Evolutionary conservation across 2,888 invertebrate species (phyloP), one percentile per base, ranked within the genome.

Genomic region (Oscheius myriophilus): DNA sequence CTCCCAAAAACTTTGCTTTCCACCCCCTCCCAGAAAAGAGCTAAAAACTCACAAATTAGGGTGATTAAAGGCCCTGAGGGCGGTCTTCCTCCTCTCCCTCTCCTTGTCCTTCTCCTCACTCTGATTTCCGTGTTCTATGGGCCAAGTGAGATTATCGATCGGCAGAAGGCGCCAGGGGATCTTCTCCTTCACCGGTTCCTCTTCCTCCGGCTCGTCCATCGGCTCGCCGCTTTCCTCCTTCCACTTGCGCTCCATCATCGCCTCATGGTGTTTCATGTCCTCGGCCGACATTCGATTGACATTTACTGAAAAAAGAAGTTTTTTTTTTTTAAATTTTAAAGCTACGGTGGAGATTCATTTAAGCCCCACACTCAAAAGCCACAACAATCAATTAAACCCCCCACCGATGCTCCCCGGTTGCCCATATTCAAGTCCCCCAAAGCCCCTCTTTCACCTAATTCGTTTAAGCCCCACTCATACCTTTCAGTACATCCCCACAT

Each of bases 251-350:
- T 70, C 70, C 67, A 62, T 67, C 26, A 55, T 39, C 33, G 53
- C 43, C 41, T 70, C 70, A 18, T 66, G 66, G 55, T 70, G 70
- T 26, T 67, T 70, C 70, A 70, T 70, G 42, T 70, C 70, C 43
- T 70, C 67, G 16, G 70, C 57, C 9, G 61, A 33, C 54, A 70
- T 53, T 16, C 52, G 66, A 25, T 53, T 70, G 18, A 70, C 70
- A 41, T 70, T 70, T 2, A 67, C 70, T 70, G 33, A 18, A 23
- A 23, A n/a, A n/a, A n/a, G n/a, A n/a, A n/a, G 52, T 52, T 52
- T 59, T n/a, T 54, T 14, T 12, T 12, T 26, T 14, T 7, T 41
- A 42, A 21, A 58, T 18, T 7, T 16, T 14, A 51, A n/a, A n/a
- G n/a, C n/a, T n/a, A n/a, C n/a, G n/a, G n/a, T n/a, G n/a, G n/a